phyloP scores from a whole-genome alignment of 2,797 vertebrate species.

The Gambelia wislizenii region DNA sequence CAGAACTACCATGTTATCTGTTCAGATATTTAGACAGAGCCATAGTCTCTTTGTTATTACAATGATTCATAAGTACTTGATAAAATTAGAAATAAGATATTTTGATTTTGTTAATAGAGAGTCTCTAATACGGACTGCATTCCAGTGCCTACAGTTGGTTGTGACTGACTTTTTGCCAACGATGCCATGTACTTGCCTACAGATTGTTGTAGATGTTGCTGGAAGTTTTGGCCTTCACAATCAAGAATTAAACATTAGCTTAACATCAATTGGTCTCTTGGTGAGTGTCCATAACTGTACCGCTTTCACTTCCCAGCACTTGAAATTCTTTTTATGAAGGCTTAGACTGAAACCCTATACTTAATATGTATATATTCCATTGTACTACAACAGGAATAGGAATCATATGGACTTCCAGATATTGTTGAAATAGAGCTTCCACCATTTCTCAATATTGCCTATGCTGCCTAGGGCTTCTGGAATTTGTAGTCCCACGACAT shows the following conservation, averaged over 20 bases:
- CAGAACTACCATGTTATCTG: not conserved
- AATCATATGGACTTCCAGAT: no score
- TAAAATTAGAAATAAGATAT: conserved; percentile 53
- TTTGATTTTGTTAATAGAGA: conserved; percentile 82
- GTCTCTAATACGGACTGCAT: conserved; percentile 97
- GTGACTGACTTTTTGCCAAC: conserved; percentile 99
- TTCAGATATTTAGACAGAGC: not conserved
- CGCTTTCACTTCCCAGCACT: conserved; percentile 19
- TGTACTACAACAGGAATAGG: not conserved
- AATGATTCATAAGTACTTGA: conserved; percentile 32
- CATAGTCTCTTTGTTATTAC: not conserved
- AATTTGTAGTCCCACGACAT: no score
- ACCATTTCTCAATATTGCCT: no score
- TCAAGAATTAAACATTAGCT: conserved; percentile 98
- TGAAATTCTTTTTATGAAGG: conserved; percentile 19
- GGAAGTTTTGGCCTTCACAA: conserved; percentile 99
- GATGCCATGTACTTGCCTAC: conserved; percentile 98
- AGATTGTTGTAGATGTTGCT: conserved; percentile 98
- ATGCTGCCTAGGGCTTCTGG: no score
- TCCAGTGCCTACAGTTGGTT: conserved; percentile 99
- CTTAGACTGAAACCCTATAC: not conserved
- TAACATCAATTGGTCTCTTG: conserved; percentile 97
- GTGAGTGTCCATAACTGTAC: conserved; percentile 76
- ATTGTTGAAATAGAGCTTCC: no score
- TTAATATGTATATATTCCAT: not conserved